phyloP scores from a whole-genome alignment of 2,888 invertebrate species.

The Drosophila melanosoma region DNA sequence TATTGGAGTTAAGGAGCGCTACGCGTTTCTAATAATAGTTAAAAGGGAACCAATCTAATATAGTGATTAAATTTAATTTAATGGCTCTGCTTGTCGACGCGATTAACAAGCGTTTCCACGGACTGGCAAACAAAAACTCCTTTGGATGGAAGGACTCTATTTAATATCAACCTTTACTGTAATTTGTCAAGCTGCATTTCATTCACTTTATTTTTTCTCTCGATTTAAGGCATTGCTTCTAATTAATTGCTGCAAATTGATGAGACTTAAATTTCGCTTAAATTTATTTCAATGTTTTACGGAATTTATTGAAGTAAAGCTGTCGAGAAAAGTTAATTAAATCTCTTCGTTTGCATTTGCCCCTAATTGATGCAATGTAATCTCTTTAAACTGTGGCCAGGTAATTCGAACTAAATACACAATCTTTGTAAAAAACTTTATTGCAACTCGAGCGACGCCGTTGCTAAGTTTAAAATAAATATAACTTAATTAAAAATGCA shows the following conservation, averaged over 20 bases:
- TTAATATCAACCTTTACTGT: constrained; percentile 1
- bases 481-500: neutral
- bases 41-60: constrained; percentile 29
- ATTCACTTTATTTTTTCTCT: neutral
- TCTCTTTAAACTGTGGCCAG: neutral
- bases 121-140: constrained; percentile 11
- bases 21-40: constrained; percentile 19
- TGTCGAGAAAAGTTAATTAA: constrained; percentile 6
- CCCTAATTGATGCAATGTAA: neutral
- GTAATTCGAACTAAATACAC: neutral
- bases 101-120: constrained; percentile 16
- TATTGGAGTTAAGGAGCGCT: constrained; percentile 7
- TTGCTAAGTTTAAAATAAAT: neutral
- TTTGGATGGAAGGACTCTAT: neutral
- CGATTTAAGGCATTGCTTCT: neutral
- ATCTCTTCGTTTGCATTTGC: constrained; percentile 3
- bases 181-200: constrained; percentile 1
- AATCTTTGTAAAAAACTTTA: neutral
- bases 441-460: neutral
- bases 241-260: neutral
- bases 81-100: constrained; percentile 45
- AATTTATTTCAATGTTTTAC: constrained; percentile 6
- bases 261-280: neutral
- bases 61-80: constrained; percentile 66
- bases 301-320: neutral